A percentile compares a stretch with the other conserved stretches of the same genome.
Evolutionary conservation across 2,113 vertebrate species (phyloP).

Genomic region (Petromus typicus): DNA sequence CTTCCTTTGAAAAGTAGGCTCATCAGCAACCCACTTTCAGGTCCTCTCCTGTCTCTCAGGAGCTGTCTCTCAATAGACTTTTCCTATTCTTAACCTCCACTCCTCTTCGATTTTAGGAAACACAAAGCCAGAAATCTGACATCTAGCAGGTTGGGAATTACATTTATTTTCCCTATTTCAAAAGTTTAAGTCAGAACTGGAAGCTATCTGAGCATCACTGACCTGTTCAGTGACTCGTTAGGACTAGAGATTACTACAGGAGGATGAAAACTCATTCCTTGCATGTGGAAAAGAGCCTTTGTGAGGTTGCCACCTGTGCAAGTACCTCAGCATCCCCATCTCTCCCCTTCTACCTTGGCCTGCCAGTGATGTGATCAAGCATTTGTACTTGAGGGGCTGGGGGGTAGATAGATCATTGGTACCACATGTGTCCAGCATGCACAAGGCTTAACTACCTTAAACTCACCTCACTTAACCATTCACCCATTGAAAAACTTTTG

Average conservation of each 20-base stretch:
- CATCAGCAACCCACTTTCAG: too few relatives aligned
- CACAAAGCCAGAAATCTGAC: too few relatives aligned
- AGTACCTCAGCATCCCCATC: neutral
- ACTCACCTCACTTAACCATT: neutral
- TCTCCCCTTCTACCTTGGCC: neutral
- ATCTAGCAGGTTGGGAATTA: too few relatives aligned
- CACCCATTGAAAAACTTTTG: neutral
- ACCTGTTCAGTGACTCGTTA: neutral
- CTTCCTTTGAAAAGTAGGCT: too few relatives aligned
- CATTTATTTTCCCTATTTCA: too few relatives aligned
- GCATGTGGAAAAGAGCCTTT: neutral
- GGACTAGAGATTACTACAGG: neutral
- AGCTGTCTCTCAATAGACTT: too few relatives aligned
- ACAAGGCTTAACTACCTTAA: too few relatives aligned
- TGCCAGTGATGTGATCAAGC: neutral
- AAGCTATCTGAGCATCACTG: slow-evolving; percentile 38
- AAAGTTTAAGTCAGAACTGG: neutral
- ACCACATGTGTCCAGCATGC: neutral
- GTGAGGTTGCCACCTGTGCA: neutral
- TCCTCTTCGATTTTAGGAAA: too few relatives aligned
- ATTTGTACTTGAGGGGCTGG: neutral
- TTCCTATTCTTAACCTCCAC: too few relatives aligned
- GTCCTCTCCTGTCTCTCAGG: too few relatives aligned
- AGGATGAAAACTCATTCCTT: neutral
- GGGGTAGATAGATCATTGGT: neutral